These are phyloP conservation scores for Mus minutoides DNA, from an alignment of 2,797 vertebrate genomes.

Conservation along the genomic window DNA sequence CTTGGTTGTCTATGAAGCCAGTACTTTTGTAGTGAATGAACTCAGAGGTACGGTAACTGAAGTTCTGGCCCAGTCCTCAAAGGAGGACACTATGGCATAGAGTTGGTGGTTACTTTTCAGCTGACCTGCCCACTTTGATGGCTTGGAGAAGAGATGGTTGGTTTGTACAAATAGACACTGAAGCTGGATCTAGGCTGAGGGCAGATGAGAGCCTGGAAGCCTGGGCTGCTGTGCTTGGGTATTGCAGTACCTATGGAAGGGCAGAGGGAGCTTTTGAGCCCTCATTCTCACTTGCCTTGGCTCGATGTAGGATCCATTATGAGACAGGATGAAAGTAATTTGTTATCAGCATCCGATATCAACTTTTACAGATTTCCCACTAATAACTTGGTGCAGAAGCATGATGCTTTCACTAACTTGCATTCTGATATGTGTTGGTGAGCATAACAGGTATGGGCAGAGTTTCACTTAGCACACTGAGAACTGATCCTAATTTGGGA, in stretches of 20 bases:
- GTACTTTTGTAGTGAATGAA: too few relatives aligned
- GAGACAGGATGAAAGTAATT: not conserved
- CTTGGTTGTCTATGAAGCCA: not conserved
- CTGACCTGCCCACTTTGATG: rapidly evolving
- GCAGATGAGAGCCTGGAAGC: too few relatives aligned
- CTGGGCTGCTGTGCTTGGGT: not conserved
- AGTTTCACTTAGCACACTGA: not conserved
- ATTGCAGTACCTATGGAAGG: rapidly evolving
- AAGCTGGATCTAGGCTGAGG: not conserved
- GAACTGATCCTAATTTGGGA: not conserved
- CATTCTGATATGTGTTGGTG: not conserved
- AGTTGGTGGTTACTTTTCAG: rapidly evolving
- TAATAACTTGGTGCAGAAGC: not conserved
- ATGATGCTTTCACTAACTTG: not conserved
- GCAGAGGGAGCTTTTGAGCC: not conserved
- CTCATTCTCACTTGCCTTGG: rapidly evolving
- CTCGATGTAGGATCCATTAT: not conserved
- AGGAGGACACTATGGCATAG: not conserved
- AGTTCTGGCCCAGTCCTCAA: not conserved
- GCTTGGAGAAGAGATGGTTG: too few relatives aligned
- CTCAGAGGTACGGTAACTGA: not conserved
- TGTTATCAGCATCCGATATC: not conserved
- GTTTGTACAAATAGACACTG: not conserved
- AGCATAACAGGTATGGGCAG: not conserved
- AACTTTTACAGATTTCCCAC: not conserved